phyloP scores from a whole-genome alignment of 2,888 invertebrate genomes.

The Podabrus alpinus region DNA sequence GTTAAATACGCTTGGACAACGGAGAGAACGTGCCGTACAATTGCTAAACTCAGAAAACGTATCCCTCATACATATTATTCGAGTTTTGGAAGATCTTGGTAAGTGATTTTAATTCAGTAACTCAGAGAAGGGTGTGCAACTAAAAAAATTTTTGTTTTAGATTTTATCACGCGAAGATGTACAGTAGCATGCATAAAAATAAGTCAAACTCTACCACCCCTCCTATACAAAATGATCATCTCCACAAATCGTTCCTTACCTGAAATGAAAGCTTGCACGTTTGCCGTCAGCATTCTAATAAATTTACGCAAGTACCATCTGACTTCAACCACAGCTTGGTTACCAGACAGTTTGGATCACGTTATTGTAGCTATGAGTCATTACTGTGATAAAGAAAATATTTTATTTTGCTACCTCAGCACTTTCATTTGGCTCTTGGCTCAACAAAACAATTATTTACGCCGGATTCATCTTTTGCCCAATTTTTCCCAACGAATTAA shows the following conservation, averaged over 20 bases:
- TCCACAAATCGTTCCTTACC: constrained; percentile 63
- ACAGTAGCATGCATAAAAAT: constrained; percentile 47
- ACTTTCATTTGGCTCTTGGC: constrained; percentile 71
- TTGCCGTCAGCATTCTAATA: constrained; percentile 64
- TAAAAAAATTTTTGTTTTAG: constrained; percentile 43
- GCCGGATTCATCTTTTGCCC: constrained; percentile 49
- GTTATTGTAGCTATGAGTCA: constrained; percentile 68
- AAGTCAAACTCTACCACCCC: constrained; percentile 49
- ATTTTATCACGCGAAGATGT: constrained; percentile 53
- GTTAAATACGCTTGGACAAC: constrained; percentile 48
- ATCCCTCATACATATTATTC: constrained; percentile 50
- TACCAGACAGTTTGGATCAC: constrained; percentile 63
- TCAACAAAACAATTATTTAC: constrained; percentile 57
- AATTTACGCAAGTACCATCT: constrained; percentile 67
- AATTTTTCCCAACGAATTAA: constrained; percentile 41
- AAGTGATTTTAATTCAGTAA: constrained; percentile 16
- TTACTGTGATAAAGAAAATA: constrained; percentile 69
- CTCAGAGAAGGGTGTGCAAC: not conserved
- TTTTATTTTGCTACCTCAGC: constrained; percentile 66
- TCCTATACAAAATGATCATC: constrained; percentile 50
- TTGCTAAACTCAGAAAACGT: constrained; percentile 43
- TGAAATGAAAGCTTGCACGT: constrained; percentile 62
- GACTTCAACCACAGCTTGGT: constrained; percentile 65
- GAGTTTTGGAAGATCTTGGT: constrained; percentile 55
- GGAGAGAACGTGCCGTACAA: constrained; percentile 47